Evolutionary conservation across 2,113 vertebrate species (phyloP), one percentile per base, ranked within the genome.

Genomic region (Eptesicus fuscus): DNA sequence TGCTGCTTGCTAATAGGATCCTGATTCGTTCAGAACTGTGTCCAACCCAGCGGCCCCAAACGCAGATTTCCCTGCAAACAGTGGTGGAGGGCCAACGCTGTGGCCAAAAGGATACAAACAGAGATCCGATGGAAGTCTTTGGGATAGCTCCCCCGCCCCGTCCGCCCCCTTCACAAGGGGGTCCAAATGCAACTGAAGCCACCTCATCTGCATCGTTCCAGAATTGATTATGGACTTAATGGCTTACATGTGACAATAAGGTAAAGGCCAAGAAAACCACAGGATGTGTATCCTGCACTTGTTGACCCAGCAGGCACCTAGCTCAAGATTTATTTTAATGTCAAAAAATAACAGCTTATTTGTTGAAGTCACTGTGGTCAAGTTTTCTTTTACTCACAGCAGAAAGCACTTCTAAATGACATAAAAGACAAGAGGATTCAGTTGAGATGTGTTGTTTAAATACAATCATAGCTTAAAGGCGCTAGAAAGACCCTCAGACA

Each of bases 321-420:
- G 63, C 14, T 74, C 35, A 86, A 65, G 30, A 88, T 88, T 51
- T 93, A 47, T 73, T 91, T 17, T 42, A 25, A 59, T 20, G 1
- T 61, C 59, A 51, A 85, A 91, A 88, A 30, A 69, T 7, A n/a
- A 51, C 32, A 25, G 8, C 5, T 22, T 49, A 5, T 80, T 16
- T 90, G 17, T 53, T 82, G 51, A 87, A 61, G 59, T 74, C 30
- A 37, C 20, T 70, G 28, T 9, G 32, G 25, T 49, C 30, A 61
- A 69, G 10, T 37, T 78, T 79, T 35, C 9, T 83, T 83, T 88
- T 53, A 32, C 22, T 44, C 65, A 2, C 1, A 89, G 35, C 12
- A 63, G 87, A 69, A 44, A 83, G 20, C 28, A 88, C 47, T 78
- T 59, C 49, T 73, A 86, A 47, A 13, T 83, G n/a, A 86, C 28